Evolutionary conservation across 2,888 invertebrate species (phyloP), one percentile per base, ranked within the genome.

Genomic region (Caenorhabditis sp.): DNA sequence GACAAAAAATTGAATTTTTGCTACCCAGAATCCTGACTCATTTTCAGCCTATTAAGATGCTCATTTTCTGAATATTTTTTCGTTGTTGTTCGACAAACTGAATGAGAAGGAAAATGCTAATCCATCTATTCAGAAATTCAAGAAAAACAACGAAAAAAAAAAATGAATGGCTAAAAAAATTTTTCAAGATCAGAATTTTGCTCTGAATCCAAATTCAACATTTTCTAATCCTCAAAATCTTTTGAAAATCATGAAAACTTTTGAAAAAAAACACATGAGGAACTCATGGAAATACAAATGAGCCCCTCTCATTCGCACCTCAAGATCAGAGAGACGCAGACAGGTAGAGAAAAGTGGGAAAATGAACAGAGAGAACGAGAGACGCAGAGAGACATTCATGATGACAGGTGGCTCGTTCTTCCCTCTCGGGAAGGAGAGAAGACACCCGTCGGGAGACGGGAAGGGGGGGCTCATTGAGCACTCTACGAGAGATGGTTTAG

Each of bases 391-490:
- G 19, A 68, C 7, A 4, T 6, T 31, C 7, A 31, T 59, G 56
- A 61, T 61, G 64, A 64, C 66, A 49, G 49, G 49, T 51, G 61
- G 61, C 61, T 22, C 44, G 64, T 41, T 19, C 2, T 19, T 49
- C 26, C 26, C 26, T 28, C 24, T 10, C 80, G 89, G 38, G 38
- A 38, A 38, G 6, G 38, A 38, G 38, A 5, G 38, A 38, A n/a
- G n/a, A n/a, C n/a, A 4, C 86, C 87, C 54, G 51, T 14, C 49
- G 49, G 44, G 64, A 90, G 31, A 35, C 4, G 8, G 31, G 88
- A 90, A 89, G 90, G 92, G 92, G 66, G 64, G 77, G 74, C 68
- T 72, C 56, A 51, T 28, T 58, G 93, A 93, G 88, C 51, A n/a
- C n/a, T n/a, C n/a, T 63, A 38, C 10, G 12, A 12, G 28, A 56